Base-by-base conservation (phyloP, 2,888 invertebrate species). In the Campoplex nolae region DNA sequence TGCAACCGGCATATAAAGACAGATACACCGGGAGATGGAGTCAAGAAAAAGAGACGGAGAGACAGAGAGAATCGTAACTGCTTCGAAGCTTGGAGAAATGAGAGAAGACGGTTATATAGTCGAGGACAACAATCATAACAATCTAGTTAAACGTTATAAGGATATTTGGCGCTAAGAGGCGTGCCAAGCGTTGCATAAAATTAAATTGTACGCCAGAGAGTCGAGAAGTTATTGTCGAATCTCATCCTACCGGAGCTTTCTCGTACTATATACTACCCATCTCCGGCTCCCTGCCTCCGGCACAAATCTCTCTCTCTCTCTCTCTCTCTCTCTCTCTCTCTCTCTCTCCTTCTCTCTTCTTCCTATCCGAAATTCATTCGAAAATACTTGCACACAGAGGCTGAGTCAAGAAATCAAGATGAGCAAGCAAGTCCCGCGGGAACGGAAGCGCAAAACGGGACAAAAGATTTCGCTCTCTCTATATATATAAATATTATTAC, bases 161-260 rank as follows among this genome's bases (percentile, higher is more conserved):
- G 94, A 94, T 94, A 94, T 93, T 93, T 92, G 90, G 91, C 91
- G 93, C 93, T 94, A 94, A 94, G 94, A 94, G 94, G 93, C 93
- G 94, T 93, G 94, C 93, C 94, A 93, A 94, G 93, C 93, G 93
- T 94, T 94, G 94, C 94, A 94, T 94, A 94, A 94, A 94, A 94
- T 94, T 94, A 94, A 94, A 94, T 94, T 94, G 94, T 93, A 93
- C 93, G 93, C 91, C 91, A 84, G 92, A 93, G 93, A 93, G 93
- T 92, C 92, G 93, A 92, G 92, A 94, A 94, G 94, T 94, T 94
- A 93, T 94, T 93, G 93, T 93, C 93, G 91, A 92, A 91, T 91
- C 92, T 90, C 93, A 91, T 90, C 90, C 93, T 89, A 88, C 76
- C 58, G 88, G 71, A 42, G 67, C 77, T 86, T 86, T 85, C 77